Base-by-base conservation (phyloP, 2,113 vertebrate genomes). In the Edolisoma coerulescens region DNA sequence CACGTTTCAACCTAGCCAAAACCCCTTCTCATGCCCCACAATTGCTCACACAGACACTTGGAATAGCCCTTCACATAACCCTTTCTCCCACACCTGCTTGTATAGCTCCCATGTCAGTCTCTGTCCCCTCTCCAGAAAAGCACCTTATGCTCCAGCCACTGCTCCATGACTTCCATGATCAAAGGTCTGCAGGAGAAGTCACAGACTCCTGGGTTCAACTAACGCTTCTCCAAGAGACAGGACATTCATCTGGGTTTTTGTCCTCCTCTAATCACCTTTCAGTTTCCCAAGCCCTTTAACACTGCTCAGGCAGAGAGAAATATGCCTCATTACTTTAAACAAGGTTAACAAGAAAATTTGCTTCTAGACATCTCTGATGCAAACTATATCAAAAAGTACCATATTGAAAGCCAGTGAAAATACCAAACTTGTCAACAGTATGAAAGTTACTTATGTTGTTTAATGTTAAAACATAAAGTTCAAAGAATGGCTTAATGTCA, bases 81-180 rank as follows among this genome's bases (percentile, higher is more conserved):
- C 13, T 0, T 86, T 68, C 17, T 84, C 21, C 20, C 23, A 54
- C 0, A 3, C 50, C 44, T 59, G 44, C 27, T 39, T 17, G 11
- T 16, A n/a, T 8, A 6, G 16, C 9, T 68, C 13, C 20, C 63
- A 22, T 1, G 10, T 35, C 11, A 87, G 76, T 63, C 10, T 7
- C 9, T 32, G 12, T 8, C 4, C 16, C 21, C 5, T 64, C 59
- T 56, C 6, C 3, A 33, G 35, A 54, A 30, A 63, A 63, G 35
- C 17, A 54, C 5, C 3, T 61, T 37, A 42, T 12, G 11, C 28
- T 68, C 13, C 49, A 80, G 26, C 4, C 35, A 59, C 21, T 2
- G 4, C 27, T 65, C 27, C 35, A 42, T 0, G 2, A 63, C 35
- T 49, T 63, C 22, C 8, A n/a, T 1, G 2, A 17, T 73, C 49